phyloP scores from a whole-genome alignment of 2,888 invertebrate genomes.

The Erebia epiphron region DNA sequence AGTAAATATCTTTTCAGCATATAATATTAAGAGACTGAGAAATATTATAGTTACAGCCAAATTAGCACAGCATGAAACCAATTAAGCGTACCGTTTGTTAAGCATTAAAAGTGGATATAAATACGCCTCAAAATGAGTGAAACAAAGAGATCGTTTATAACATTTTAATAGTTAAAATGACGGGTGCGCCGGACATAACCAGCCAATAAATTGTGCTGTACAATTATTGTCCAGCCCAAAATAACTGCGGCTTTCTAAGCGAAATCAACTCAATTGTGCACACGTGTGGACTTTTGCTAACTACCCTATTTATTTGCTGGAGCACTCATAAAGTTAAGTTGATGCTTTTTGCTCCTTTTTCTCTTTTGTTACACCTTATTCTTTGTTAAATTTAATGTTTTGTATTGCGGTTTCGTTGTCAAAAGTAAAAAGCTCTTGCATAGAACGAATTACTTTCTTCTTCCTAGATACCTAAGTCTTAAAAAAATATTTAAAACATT shows the following conservation, averaged over 20 bases:
- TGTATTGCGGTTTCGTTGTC: too few species aligned
- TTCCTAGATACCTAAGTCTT: too few species aligned
- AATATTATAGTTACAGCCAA: not conserved
- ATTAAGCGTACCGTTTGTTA: not conserved
- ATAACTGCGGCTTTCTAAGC: constrained; percentile 24
- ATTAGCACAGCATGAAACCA: constrained; percentile 1
- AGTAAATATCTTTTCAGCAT: not conserved
- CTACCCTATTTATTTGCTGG: not conserved
- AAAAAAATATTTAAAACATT: too few species aligned
- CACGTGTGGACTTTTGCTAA: constrained; percentile 11
- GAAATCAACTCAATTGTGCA: constrained; percentile 20
- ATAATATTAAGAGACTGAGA: too few species aligned
- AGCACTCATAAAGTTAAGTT: not conserved
- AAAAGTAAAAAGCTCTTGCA: too few species aligned
- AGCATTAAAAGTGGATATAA: not conserved
- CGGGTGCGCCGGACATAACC: constrained; percentile 49
- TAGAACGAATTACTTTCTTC: too few species aligned
- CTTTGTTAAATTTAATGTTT: too few species aligned
- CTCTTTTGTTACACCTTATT: not conserved
- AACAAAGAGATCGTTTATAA: constrained; percentile 18
- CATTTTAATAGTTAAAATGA: constrained; percentile 14
- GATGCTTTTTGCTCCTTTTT: not conserved
- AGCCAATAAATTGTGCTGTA: constrained; percentile 49
- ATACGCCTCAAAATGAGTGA: not conserved
- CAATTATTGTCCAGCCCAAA: constrained; percentile 48